These are phyloP conservation scores for Aix galericulata DNA, from an alignment of 2,113 vertebrate species.

Conservation along the genomic window DNA sequence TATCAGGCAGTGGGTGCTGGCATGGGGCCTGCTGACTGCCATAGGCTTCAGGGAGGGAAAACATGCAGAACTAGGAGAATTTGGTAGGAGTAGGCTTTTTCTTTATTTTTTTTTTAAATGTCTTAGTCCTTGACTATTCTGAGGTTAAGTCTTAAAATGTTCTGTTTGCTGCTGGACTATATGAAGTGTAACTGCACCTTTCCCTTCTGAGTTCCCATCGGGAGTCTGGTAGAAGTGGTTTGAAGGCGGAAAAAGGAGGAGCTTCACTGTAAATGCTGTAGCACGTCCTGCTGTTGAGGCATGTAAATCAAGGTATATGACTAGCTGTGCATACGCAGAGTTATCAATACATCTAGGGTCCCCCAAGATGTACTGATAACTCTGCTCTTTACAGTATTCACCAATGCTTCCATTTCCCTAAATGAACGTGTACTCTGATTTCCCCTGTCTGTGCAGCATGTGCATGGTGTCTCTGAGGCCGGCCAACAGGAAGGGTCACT, in stretches of 20 bases:
- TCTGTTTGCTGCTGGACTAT: background rate
- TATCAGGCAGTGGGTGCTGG: accelerated
- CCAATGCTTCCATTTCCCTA: background rate
- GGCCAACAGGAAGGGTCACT: slow-evolving; percentile 13
- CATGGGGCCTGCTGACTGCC: background rate
- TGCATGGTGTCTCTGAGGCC: background rate
- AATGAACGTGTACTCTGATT: background rate
- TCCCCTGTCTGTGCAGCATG: background rate
- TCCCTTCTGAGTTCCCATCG: background rate
- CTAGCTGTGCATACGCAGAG: background rate
- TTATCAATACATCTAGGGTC: background rate
- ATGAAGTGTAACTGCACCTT: background rate
- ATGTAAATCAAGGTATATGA: background rate
- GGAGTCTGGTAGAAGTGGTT: background rate
- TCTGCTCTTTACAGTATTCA: background rate
- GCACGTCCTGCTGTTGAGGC: background rate
- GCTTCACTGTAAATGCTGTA: background rate
- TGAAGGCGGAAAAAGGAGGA: background rate
- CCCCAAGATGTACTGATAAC: background rate
- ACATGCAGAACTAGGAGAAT: background rate
- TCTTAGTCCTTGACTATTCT: background rate
- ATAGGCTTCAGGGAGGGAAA: background rate
- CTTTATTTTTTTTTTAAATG: background rate
- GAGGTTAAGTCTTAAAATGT: background rate
- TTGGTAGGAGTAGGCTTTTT: background rate